Evolutionary conservation across 2,888 invertebrate species (phyloP), one percentile per base, ranked within the genome.

Genomic region (Andrena praecox): DNA sequence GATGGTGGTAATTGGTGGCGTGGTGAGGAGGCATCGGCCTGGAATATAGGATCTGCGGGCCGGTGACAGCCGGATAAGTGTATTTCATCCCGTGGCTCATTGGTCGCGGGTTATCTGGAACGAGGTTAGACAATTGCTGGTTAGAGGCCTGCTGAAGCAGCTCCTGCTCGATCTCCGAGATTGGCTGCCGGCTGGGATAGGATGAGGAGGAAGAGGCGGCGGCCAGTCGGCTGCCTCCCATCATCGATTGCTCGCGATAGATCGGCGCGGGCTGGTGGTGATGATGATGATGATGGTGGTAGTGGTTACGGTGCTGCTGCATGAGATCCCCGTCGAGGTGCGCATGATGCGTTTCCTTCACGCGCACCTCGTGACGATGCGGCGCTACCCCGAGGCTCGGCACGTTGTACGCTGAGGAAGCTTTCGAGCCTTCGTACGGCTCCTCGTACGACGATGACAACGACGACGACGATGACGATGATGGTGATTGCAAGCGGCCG

Each of bases 91-190:
- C 90, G 82, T 90, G 90, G 90, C 83, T 92, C 90, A 92, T 74
- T 86, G 91, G 90, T 88, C 90, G 90, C 78, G 91, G 88, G 72
- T 82, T 77, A 93, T 93, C 93, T 93, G 93, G 82, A 93, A 93
- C 85, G 90, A 93, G 89, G 92, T 93, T 93, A 93, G 93, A 93
- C 79, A 90, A 89, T 89, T 91, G 90, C 83, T 87, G 90, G 88
- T 93, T 93, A 91, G 91, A 87, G 52, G 90, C 27, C 59, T 85
- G 86, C 33, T 85, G 90, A 56, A 81, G 87, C 56, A 76, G 72
- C 60, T 90, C 90, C 74, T 88, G 90, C 54, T 90, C 90, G 56
- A 78, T 72, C 74, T 90, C 90, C 77, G 85, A 35, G 76, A 82
- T 63, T 59, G 80, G 77, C 59, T 85, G 82, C n/a, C 89, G 88